Base-by-base conservation (phyloP, 2,113 vertebrate species). In the Electrona antarctica region DNA sequence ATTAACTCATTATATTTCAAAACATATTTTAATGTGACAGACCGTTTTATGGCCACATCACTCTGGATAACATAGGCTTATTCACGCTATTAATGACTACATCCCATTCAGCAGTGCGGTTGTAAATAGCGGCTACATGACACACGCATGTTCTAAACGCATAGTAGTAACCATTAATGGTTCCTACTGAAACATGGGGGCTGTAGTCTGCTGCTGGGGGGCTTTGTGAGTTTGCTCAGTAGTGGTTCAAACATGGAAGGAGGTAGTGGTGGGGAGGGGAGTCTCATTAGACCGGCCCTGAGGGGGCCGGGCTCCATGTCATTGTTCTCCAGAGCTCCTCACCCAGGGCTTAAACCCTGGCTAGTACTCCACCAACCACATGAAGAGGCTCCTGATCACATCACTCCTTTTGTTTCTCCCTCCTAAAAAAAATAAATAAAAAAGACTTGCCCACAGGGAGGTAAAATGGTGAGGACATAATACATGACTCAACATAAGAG, bases 371-470 rank as follows among this genome's bases (percentile, higher is more conserved):
- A 68, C 74, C 71, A 76, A 70, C 74, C 73, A 77, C 81, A 79
- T 66, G 73, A 83, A 81, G 65, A 80, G 65, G 83, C 83, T 84
- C 85, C 85, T 21, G 21, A 83, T 81, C 33, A 41, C 33, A 83
- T 81, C 71, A 71, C 58, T 48, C 85, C 79, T 87, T 88, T 41
- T 85, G 85, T 89, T 79, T 84, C 82, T 63, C 33, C 33, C 47
- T 57, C 76, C 57, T 60, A 84, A 62, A 60, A 60, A 21, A 21
- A 21, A 21, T 21, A 21, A 21, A 21, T 21, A 41, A 60, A 8
- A 62, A 88, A 85, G 71, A 84, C 60, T 60, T 86, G 82, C 83
- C 85, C 78, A 64, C 74, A 68, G 84, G 90, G 74, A 62, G 64
- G 46, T 76, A 67, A 82, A 71, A 83, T 15, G 73, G 76, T 54